Evolutionary conservation across 2,888 invertebrate genomes (phyloP).

Genomic region (Sabatieria punctata): DNA sequence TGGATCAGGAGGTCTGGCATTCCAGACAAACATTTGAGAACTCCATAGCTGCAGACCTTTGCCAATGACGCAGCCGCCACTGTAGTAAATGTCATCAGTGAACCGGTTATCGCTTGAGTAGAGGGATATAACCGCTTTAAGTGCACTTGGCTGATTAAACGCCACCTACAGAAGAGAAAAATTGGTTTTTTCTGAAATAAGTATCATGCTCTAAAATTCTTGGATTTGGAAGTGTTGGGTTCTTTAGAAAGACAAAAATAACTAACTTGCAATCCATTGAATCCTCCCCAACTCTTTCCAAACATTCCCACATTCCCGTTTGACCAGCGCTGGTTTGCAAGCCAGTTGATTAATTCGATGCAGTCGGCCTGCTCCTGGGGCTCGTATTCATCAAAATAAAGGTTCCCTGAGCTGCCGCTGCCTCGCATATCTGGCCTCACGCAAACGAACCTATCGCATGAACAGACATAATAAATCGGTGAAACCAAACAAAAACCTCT

Average conservation of each 20-base stretch:
- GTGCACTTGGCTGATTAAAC: slow-evolving; percentile 9
- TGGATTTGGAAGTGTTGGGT: too few relatives aligned
- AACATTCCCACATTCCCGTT: slow-evolving; percentile 15
- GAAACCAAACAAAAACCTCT: slow-evolving; percentile 5
- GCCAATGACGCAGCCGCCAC: slow-evolving; percentile 12
- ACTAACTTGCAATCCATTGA: slow-evolving; percentile 17
- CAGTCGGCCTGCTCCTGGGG: slow-evolving; percentile 14
- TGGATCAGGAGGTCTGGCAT: slow-evolving; percentile 12
- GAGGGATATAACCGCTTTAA: slow-evolving; percentile 14
- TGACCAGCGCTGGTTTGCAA: slow-evolving; percentile 9
- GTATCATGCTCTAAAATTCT: too few relatives aligned
- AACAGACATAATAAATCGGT: not conserved
- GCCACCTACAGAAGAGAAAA: too few relatives aligned
- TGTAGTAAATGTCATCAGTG: slow-evolving; percentile 14
- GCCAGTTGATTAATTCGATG: slow-evolving; percentile 13
- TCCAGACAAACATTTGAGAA: slow-evolving; percentile 11
- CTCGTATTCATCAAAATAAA: slow-evolving; percentile 14
- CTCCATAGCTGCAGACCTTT: slow-evolving; percentile 12
- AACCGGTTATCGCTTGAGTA: slow-evolving; percentile 16
- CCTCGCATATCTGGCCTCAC: slow-evolving; percentile 14
- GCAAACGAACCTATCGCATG: slow-evolving; percentile 6
- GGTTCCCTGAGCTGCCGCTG: slow-evolving; percentile 13
- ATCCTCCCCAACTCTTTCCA: slow-evolving; percentile 16
- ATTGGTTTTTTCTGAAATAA: too few relatives aligned
- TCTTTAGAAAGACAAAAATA: too few relatives aligned